Evolutionary conservation across 2,113 vertebrate species (phyloP).

Genomic region (Eclectus roratus): DNA sequence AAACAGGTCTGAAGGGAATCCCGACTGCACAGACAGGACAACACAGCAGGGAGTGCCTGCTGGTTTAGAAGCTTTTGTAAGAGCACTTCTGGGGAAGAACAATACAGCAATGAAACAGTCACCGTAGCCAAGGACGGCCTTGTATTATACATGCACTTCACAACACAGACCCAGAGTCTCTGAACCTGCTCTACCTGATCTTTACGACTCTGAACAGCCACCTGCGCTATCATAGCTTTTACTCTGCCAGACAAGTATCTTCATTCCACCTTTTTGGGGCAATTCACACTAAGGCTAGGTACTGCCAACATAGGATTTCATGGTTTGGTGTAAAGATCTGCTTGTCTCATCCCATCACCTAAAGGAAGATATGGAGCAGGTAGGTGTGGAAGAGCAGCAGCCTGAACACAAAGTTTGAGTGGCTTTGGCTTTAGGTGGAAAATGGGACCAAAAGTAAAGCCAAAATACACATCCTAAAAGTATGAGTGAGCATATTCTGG

Average conservation of each 20-base stretch:
- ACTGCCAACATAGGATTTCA: not conserved
- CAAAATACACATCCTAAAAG: not conserved
- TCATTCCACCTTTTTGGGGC: not conserved
- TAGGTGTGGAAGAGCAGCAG: not conserved
- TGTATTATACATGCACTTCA: not conserved
- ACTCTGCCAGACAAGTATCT: not conserved
- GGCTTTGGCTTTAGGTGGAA: not conserved
- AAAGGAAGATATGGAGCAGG: not conserved
- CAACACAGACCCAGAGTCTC: not conserved
- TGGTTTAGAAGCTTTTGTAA: not conserved
- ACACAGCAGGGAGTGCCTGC: not conserved
- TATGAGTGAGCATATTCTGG: not conserved
- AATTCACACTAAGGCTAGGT: not conserved
- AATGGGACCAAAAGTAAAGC: not conserved
- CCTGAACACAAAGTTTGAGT: not conserved
- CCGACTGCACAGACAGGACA: not conserved
- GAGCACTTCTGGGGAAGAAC: not conserved
- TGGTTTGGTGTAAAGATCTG: not conserved
- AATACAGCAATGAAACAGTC: not conserved
- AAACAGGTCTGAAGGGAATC: not conserved
- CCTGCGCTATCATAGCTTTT: not conserved
- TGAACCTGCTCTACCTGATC: slow-evolving; percentile 14
- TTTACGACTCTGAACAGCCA: not conserved
- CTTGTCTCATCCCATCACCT: not conserved
- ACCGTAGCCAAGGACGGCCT: not conserved